A percentile compares a stretch with the other conserved stretches of the same genome.
Conservation (phyloP, 1,140 invertebrate genomes). For the Sipha flava region DNA sequence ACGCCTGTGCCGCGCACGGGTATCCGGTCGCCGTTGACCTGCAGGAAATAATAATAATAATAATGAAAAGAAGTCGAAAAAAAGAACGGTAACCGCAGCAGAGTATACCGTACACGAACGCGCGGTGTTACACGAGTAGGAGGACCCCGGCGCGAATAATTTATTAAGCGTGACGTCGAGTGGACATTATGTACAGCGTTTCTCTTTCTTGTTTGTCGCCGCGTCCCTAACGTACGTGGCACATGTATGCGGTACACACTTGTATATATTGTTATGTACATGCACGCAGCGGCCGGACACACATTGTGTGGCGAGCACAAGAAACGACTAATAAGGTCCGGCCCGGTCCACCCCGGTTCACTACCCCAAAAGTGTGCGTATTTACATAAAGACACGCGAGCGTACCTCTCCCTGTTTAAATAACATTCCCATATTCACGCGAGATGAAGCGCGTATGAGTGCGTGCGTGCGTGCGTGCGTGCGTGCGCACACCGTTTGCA, state of each 20-base stretch:
- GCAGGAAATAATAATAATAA: not conserved
- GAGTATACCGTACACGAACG: not conserved
- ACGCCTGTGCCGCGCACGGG: not conserved
- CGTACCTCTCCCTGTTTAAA: constrained; percentile 20
- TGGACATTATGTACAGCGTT: constrained; percentile 35
- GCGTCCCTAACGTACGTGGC: not conserved
- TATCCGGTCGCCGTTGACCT: not conserved
- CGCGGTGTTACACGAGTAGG: not conserved
- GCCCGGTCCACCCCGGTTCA: not conserved
- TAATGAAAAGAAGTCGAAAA: not conserved
- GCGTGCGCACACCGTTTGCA: not conserved
- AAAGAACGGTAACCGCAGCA: not conserved
- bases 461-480: not conserved
- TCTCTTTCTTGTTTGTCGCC: constrained; percentile 32
- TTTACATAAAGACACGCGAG: constrained; percentile 11
- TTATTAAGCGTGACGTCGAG: constrained; percentile 34
- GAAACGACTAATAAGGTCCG: constrained; percentile 27
- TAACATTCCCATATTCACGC: constrained; percentile 1
- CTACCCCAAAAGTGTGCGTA: not conserved
- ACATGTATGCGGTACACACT: not conserved
- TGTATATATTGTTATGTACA: not conserved
- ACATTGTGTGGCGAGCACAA: constrained; percentile 10
- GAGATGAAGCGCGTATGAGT: not conserved
- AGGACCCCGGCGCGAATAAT: constrained; percentile 25
- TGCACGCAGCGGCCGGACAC: not conserved